Base-by-base conservation (phyloP, 2,797 vertebrate genomes). In the Graptemys geographica region DNA sequence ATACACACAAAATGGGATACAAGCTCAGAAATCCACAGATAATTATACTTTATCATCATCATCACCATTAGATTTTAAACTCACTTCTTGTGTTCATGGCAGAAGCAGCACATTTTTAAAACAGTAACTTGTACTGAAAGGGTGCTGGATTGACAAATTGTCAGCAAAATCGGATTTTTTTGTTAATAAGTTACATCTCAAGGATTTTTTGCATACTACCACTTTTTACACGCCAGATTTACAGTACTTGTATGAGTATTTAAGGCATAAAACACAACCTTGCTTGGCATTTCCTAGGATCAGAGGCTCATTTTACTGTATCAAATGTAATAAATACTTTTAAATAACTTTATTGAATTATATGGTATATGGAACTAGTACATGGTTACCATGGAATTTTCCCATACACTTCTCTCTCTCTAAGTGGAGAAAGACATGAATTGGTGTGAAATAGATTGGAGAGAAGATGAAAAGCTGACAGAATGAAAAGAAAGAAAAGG, bases 331-430 rank as follows among this genome's bases (percentile, higher is more conserved):
- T 3, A 15, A 91, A 33, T 16, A 82, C 11, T 87, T 31, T n/a
- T 74, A 57, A 89, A 76, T 41, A 93, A 91, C 7, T 47, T 11
- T 83, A 55, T 62, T 85, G 76, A 76, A 41, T 57, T 8, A 65
- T 23, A 90, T 5, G 13, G n/a, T 81, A 94, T 44, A 65, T 37
- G 96, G 93, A 95, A 93, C 37, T 90, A 55, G 27, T 88, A 65
- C 11, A 49, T 76, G 83, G 82, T 86, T 65, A 33, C 89, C 62
- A 79, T 72, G 81, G 87, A 57, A 57, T 57, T 57, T 55, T 25
- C 51, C 76, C 89, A 94, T 81, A 89, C 15, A 72, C 51, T 84
- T 51, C 21, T 86, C 88, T 82, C 53, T 57, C 72, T 90, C 80
- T 33, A 0, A 89, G 19, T 7, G 81, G 90, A 11, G 87, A 23